Conservation (phyloP, 2,797 vertebrate genomes). For the Chiloscyllium punctatum region DNA sequence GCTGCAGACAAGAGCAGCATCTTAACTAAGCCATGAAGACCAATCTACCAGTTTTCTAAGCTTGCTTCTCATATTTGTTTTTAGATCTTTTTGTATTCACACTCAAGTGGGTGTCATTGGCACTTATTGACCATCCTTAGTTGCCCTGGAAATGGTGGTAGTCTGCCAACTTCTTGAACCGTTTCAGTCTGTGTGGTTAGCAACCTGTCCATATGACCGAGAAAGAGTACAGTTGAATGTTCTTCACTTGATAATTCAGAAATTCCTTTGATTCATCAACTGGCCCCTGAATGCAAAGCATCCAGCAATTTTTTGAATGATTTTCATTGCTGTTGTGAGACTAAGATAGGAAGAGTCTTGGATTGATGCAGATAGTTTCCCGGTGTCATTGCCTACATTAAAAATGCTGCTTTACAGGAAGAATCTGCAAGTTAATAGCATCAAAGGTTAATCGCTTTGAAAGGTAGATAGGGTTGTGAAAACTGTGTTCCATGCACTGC, state of each 20-base stretch:
- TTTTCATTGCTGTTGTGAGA: not conserved
- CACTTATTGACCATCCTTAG: not conserved
- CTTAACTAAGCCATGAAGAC: not conserved
- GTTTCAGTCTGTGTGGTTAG: not conserved
- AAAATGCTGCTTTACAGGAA: not conserved
- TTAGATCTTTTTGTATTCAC: not conserved
- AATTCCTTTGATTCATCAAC: not conserved
- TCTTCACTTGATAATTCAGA: not conserved
- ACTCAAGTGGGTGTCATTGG: not conserved
- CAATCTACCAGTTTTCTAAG: not conserved
- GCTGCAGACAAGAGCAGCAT: not conserved
- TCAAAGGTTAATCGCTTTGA: not conserved
- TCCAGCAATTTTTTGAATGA: not conserved
- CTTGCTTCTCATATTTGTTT: not conserved
- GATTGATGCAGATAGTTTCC: not conserved
- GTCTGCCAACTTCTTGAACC: not conserved
- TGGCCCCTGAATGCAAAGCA: not conserved
- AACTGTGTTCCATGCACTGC: not conserved
- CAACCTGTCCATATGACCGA: not conserved
- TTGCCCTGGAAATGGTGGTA: not conserved
- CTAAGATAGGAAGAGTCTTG: not conserved
- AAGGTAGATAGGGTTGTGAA: not conserved
- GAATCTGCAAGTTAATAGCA: not conserved
- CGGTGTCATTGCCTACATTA: not conserved
- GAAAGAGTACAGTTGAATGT: not conserved